Evolutionary conservation across 1,140 invertebrate species (phyloP).

Genomic region (Panulirus ornatus): DNA sequence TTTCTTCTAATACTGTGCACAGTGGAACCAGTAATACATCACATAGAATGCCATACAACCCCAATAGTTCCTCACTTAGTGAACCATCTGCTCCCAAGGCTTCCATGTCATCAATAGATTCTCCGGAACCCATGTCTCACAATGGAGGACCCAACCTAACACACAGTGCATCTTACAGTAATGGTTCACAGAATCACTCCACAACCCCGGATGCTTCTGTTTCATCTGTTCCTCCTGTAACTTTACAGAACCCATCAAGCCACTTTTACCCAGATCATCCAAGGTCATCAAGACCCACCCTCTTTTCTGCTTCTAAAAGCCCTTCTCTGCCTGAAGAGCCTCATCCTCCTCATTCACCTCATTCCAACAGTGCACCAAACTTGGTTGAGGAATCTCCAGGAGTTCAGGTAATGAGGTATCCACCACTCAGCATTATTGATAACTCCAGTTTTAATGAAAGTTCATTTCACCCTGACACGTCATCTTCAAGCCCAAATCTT

Average conservation of each 20-base stretch:
- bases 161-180: not conserved
- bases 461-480: conserved; percentile 52
- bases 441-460: conserved; percentile 50
- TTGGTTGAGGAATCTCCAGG: not conserved
- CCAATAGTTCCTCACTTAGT: not conserved
- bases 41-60: not conserved
- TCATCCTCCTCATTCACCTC: conserved; percentile 20
- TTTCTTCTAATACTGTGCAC: conserved; percentile 2
- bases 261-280: conserved; percentile 22
- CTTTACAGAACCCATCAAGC: not conserved
- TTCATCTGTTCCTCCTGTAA: not conserved
- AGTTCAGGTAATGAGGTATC: not conserved
- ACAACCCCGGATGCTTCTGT: not conserved
- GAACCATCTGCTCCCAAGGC: conserved; percentile 42
- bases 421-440: conserved; percentile 32
- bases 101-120: conserved; percentile 23
- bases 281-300: not conserved
- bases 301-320: conserved; percentile 10
- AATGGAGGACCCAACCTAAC: not conserved
- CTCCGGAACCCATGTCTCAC: not conserved
- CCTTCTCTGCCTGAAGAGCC: conserved; percentile 20
- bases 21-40: not conserved
- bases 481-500: conserved; percentile 53
- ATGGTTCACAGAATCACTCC: not conserved
- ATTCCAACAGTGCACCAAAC: conserved; percentile 49